Percentiles rank a stretch among this genome's conserved stretches.
Evolutionary conservation across 2,113 vertebrate species (phyloP).

Genomic region (Eptesicus fuscus): DNA sequence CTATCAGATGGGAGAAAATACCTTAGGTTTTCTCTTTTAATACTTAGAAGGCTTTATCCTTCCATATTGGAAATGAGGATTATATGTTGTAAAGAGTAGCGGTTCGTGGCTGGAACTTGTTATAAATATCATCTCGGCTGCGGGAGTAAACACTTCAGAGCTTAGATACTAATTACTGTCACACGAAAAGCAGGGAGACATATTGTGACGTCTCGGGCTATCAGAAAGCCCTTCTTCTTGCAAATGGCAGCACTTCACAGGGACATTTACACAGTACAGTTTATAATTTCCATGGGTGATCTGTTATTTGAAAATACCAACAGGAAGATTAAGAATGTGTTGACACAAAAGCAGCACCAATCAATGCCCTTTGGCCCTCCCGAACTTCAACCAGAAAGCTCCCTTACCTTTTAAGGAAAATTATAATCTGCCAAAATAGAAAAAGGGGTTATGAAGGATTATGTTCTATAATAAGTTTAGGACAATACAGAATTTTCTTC

Average conservation of each 20-base stretch:
- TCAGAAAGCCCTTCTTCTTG: constrained; percentile 59
- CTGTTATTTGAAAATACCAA: constrained; percentile 69
- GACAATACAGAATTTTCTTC: constrained; percentile 57
- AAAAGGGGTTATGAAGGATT: constrained; percentile 55
- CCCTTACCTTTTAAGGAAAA: constrained; percentile 62
- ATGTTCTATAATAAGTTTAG: constrained; percentile 68
- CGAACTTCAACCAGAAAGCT: constrained; percentile 52
- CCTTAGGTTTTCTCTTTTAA: constrained; percentile 2
- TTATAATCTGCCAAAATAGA: constrained; percentile 64
- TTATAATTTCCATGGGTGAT: constrained; percentile 65
- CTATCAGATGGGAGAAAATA: neutral
- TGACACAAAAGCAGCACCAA: constrained; percentile 49
- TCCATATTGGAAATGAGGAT: constrained; percentile 37
- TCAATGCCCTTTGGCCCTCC: constrained; percentile 45
- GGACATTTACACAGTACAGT: constrained; percentile 40
- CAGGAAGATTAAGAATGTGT: constrained; percentile 63
- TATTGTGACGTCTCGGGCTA: constrained; percentile 41
- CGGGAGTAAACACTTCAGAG: constrained; percentile 56
- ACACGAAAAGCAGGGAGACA: constrained; percentile 60
- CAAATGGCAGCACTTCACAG: constrained; percentile 70
- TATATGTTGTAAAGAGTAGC: constrained; percentile 47
- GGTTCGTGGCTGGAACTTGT: constrained; percentile 41
- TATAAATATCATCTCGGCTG: constrained; percentile 39
- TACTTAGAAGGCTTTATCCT: constrained; percentile 41
- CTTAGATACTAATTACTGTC: constrained; percentile 68